Percentiles rank a stretch among this genome's conserved stretches.
phyloP scores from a whole-genome alignment of 2,797 vertebrate genomes.

The Channa striata region DNA sequence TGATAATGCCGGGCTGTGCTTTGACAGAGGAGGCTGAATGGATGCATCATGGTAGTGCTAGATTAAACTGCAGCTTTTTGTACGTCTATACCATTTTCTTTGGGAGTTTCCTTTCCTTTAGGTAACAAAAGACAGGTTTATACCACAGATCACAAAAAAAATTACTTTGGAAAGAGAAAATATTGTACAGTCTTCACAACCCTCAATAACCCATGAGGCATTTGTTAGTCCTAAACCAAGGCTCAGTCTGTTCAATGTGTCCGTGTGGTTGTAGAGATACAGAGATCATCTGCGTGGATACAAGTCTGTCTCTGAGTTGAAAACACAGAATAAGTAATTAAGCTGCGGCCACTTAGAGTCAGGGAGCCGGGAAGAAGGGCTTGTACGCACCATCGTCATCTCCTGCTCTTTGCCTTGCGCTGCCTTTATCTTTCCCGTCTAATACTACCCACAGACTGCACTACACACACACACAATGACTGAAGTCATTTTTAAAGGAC shows the following conservation, averaged over 20 bases:
- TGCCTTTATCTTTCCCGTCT: constrained; percentile 14
- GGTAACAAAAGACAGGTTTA: constrained; percentile 18
- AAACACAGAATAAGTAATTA: constrained; percentile 51
- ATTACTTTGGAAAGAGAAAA: constrained; percentile 6
- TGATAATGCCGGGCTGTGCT: too few species aligned
- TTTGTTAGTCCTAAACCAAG: constrained; percentile 40
- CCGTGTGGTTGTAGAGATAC: constrained; percentile 17
- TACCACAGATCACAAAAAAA: constrained; percentile 21
- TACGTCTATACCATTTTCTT: too few species aligned
- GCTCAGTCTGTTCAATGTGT: constrained; percentile 1
- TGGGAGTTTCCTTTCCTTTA: too few species aligned
- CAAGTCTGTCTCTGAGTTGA: constrained; percentile 18
- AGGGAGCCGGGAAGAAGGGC: constrained; percentile 12
- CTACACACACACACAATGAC: neutral
- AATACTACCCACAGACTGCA: neutral
- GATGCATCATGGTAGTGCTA: too few species aligned
- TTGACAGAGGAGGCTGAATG: too few species aligned
- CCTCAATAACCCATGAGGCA: neutral
- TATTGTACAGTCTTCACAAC: constrained; percentile 19
- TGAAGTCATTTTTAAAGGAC: neutral
- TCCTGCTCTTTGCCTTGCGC: constrained; percentile 29
- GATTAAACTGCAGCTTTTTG: too few species aligned
- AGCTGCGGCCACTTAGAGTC: constrained; percentile 35
- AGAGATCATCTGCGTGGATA: constrained; percentile 26
- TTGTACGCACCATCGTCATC: constrained; percentile 27